Conservation (phyloP, 2,888 invertebrate species). For the Heliothis peltigera region DNA sequence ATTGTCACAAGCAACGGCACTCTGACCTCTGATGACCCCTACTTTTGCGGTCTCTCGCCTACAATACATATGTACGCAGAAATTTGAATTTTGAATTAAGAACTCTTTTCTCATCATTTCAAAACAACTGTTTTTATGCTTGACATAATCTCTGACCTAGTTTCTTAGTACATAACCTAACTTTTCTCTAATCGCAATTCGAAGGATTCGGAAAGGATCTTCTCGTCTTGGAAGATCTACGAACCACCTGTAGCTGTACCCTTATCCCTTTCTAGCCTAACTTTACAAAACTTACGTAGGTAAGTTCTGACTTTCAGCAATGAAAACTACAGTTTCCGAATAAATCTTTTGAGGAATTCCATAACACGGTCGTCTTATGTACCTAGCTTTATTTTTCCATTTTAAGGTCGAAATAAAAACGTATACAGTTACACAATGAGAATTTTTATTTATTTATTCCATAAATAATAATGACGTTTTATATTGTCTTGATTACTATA, state of each 20-base stretch:
- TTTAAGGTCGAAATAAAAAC: no score
- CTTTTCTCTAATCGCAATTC: no score
- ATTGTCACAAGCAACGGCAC: constrained; percentile 10
- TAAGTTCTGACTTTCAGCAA: no score
- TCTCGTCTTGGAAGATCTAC: neutral
- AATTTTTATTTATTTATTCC: neutral
- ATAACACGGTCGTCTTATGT: no score
- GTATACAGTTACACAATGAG: neutral
- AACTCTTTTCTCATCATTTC: neutral
- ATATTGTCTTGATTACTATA: neutral
- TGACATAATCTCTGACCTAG: no score
- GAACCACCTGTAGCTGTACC: constrained; percentile 1
- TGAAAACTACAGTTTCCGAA: no score
- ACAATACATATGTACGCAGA: neutral
- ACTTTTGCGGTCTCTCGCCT: constrained; percentile 7
- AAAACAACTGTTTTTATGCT: no score
- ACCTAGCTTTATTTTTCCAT: no score
- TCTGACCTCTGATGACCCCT: constrained; percentile 23
- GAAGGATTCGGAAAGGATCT: neutral
- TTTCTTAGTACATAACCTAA: no score
- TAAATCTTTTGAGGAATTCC: no score
- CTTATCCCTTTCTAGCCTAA: no score
- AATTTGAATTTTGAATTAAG: constrained; percentile 5
- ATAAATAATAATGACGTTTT: neutral
- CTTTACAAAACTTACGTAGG: no score